Evolutionary conservation across 2,113 vertebrate genomes (phyloP).

Genomic region (Cochlearius cochlearius): DNA sequence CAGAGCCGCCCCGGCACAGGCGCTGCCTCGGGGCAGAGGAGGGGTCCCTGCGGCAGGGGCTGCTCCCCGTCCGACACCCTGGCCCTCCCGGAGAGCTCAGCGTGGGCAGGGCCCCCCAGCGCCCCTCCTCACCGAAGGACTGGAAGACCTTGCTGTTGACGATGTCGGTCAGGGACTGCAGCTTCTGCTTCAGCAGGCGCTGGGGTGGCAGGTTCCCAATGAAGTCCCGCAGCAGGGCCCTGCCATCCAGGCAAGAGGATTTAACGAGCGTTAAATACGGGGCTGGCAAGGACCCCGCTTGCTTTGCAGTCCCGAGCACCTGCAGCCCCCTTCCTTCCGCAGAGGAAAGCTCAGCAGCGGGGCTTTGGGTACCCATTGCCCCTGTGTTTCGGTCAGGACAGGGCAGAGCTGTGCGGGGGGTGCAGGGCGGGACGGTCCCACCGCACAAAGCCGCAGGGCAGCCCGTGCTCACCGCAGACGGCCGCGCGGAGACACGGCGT

Average conservation of each 20-base stretch:
- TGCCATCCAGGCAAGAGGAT: neutral
- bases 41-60: fast-evolving
- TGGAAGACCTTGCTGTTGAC: slow-evolving; percentile 38
- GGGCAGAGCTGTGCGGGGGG: neutral
- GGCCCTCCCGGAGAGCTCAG: neutral
- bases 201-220: slow-evolving; percentile 37
- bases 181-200: slow-evolving; percentile 63
- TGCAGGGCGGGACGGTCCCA: neutral
- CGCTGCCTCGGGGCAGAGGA: neutral
- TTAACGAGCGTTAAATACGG: fast-evolving
- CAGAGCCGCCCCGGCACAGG: fast-evolving
- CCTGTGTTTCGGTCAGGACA: fast-evolving
- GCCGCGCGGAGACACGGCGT: fast-evolving
- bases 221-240: slow-evolving; percentile 48
- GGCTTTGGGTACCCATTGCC: fast-evolving
- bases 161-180: slow-evolving; percentile 51
- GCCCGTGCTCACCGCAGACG: fast-evolving
- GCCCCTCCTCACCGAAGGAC: slow-evolving; percentile 11
- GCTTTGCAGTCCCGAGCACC: neutral
- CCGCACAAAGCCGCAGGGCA: neutral
- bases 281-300: fast-evolving
- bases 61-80: fast-evolving
- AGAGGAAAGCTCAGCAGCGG: fast-evolving
- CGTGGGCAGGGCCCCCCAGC: fast-evolving
- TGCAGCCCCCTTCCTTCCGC: neutral